Percentiles rank a stretch among this genome's conserved stretches.
Evolutionary conservation across 2,113 vertebrate species (phyloP).

Genomic region (Toxotes jaculatrix): DNA sequence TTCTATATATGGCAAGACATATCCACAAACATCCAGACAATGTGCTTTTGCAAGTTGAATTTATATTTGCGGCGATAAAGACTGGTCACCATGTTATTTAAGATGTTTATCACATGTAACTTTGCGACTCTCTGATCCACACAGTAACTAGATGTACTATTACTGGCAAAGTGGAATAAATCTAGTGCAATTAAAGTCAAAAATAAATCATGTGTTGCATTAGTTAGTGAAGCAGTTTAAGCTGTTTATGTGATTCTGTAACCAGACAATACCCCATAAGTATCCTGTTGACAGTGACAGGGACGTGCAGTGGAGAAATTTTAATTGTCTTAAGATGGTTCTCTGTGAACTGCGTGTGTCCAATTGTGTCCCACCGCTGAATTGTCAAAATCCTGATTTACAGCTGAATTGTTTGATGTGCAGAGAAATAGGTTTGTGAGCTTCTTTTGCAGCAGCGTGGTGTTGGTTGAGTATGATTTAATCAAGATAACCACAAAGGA

Average conservation of each 20-base stretch:
- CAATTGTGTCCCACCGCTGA: background rate
- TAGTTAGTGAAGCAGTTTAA: background rate
- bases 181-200: too few relatives aligned
- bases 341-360: background rate
- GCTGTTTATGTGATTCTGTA: background rate
- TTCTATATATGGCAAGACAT: background rate
- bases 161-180: too few relatives aligned
- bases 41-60: background rate
- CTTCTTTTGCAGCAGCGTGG: slow-evolving; percentile 10
- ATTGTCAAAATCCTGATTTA: background rate
- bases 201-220: too few relatives aligned
- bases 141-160: too few relatives aligned
- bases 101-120: too few relatives aligned
- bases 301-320: background rate
- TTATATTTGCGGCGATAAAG: too few relatives aligned
- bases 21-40: background rate
- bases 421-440: slow-evolving; percentile 26
- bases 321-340: background rate
- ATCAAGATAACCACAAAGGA: slow-evolving; percentile 65
- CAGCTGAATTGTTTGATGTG: slow-evolving; percentile 19
- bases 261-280: background rate
- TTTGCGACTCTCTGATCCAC: too few relatives aligned
- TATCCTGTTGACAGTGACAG: too few relatives aligned
- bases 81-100: too few relatives aligned
- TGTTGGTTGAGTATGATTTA: slow-evolving; percentile 50